Evolutionary conservation across 2,113 vertebrate species (phyloP), one percentile per base, ranked within the genome.

Genomic region (Lathamus discolor): DNA sequence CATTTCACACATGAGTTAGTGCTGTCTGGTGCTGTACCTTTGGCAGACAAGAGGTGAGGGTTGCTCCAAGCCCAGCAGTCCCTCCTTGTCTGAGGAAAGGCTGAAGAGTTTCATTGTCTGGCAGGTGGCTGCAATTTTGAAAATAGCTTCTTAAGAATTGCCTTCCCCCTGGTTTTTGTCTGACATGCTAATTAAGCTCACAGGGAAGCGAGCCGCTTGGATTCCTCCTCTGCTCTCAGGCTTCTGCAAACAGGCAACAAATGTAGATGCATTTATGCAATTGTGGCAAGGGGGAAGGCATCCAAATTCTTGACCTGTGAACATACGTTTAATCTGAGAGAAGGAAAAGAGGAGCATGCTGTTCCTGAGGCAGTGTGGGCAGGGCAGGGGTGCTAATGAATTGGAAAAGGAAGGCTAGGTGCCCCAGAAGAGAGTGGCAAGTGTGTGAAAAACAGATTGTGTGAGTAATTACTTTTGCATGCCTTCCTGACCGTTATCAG

Each of bases 391-490:
- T 89, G 93, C 92, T 97, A 97, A 97, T 97, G 96, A 98, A 92
- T 91, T 92, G 88, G 97, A 96, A 80, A 76, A 97, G 79, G 83
- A 86, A 89, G 44, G 57, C 79, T 88, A 73, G 91, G 78, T 90
- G 76, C 93, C 92, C 74, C 80, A 46, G 24, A 91, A 93, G 92
- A 95, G 84, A 93, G 88, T 84, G 87, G 67, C 35, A 95, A 96
- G 90, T 44, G 33, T 94, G 83, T 92, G 94, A 97, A 92, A 97
- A 97, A 88, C 97, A 98, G 97, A 97, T 97, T 98, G 97, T 93
- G 95, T 84, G 81, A 85, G 11, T 98, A 98, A 98, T 98, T 98
- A 97, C 96, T 98, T 98, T 93, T 94, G 77, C 93, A 96, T 96
- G 94, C 97, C 92, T 98, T 96, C 86, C 94, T 95, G 96, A 92